These are phyloP conservation scores for Percopsis transmontana DNA, from an alignment of 2,113 vertebrate genomes.

Conservation along the genomic window DNA sequence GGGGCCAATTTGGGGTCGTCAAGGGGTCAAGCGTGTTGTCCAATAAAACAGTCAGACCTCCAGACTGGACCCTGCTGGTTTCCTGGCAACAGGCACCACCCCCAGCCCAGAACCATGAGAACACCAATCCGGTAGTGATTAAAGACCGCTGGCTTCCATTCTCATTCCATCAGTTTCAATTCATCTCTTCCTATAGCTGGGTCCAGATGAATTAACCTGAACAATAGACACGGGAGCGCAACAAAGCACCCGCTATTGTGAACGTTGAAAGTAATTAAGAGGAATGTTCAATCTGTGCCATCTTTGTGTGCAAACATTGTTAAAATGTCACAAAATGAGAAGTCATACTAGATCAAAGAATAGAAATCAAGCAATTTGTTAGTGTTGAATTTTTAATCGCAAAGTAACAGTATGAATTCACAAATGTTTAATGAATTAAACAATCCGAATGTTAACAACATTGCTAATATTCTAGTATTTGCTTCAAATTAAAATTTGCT, in stretches of 20 bases:
- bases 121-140: slow-evolving; percentile 59
- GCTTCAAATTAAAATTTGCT: no score
- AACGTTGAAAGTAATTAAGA: slow-evolving; percentile 14
- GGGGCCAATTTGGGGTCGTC: slow-evolving; percentile 72
- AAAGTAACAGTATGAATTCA: no score
- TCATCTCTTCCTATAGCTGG: slow-evolving; percentile 64
- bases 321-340: background rate
- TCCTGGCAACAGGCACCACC: slow-evolving; percentile 72
- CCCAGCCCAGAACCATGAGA: slow-evolving; percentile 59
- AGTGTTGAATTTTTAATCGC: no score
- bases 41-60: slow-evolving; percentile 76
- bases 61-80: slow-evolving; percentile 61
- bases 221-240: slow-evolving; percentile 66
- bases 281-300: no score
- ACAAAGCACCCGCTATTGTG: slow-evolving; percentile 57
- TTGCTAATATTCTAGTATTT: no score
- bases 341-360: background rate
- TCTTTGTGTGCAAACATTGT: no score
- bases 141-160: slow-evolving; percentile 68
- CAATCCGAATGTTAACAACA: no score
- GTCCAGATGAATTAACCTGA: slow-evolving; percentile 69
- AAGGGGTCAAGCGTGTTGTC: slow-evolving; percentile 71
- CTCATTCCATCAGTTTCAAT: slow-evolving; percentile 72
- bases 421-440: no score
- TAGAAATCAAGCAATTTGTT: background rate